A percentile compares a stretch with the other conserved stretches of the same genome.
These are phyloP conservation scores for Stictocephala bisonia DNA, from an alignment of 2,888 invertebrate genomes.

Conservation along the genomic window DNA sequence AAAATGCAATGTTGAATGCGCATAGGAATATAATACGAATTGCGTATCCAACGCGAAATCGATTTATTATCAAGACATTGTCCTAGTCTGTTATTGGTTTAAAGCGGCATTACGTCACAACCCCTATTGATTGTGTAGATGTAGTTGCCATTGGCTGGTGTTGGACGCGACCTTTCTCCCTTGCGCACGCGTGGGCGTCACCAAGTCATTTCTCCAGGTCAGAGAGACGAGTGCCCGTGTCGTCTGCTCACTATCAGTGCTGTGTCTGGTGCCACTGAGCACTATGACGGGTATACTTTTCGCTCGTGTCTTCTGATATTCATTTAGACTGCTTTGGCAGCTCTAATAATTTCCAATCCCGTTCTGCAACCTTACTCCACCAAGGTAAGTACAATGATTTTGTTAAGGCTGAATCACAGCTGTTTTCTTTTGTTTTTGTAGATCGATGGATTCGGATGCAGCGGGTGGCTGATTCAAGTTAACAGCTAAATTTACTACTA, in stretches of 20 bases:
- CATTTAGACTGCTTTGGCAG: background rate
- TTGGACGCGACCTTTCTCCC: conserved; percentile 17
- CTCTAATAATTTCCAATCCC: no score
- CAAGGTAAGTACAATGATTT: no score
- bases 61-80: conserved; percentile 41
- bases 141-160: conserved; percentile 5
- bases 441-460: no score
- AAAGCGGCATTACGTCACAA: conserved; percentile 40
- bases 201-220: conserved; percentile 16
- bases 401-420: no score
- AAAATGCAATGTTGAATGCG: no score
- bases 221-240: background rate
- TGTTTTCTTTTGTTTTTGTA: no score
- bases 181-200: conserved; percentile 14
- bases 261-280: background rate
- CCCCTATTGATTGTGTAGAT: conserved; percentile 36
- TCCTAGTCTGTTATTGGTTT: conserved; percentile 48
- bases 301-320: conserved; percentile 7
- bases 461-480: no score
- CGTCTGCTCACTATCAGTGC: background rate
- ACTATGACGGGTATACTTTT: background rate
- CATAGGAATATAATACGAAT: background rate
- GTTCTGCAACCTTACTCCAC: no score
- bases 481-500: no score
- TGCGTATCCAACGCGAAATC: background rate